Evolutionary conservation across 2,888 invertebrate species (phyloP).

Genomic region (Drosophila helvetica): DNA sequence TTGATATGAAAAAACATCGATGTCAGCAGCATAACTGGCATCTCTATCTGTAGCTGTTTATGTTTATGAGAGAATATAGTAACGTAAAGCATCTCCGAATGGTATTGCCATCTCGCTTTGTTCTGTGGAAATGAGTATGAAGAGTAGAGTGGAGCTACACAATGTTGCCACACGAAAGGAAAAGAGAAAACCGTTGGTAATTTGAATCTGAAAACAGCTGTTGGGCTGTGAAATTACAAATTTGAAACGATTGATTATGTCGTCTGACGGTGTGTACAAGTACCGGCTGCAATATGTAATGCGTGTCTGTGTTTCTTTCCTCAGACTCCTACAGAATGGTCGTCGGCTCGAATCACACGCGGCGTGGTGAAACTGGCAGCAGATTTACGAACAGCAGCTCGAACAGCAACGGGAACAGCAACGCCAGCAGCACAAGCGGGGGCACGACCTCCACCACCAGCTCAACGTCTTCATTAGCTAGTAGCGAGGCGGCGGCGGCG

Average conservation of each 20-base stretch:
- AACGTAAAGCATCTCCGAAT: constrained; percentile 13
- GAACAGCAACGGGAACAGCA: constrained; percentile 38
- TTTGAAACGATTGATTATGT: constrained; percentile 2
- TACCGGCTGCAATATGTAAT: neutral
- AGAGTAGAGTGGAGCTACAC: neutral
- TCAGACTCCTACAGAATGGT: constrained; percentile 81
- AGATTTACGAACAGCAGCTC: constrained; percentile 71
- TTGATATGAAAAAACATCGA: too few species aligned
- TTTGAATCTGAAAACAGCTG: neutral
- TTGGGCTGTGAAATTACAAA: constrained; percentile 7
- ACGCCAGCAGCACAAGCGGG: constrained; percentile 44
- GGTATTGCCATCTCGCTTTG: constrained; percentile 14
- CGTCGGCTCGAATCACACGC: constrained; percentile 83
- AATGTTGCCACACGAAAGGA: constrained; percentile 18
- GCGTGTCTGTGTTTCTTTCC: constrained; percentile 3
- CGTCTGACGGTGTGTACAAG: neutral
- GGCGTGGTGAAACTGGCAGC: constrained; percentile 82
- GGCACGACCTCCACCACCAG: constrained; percentile 59
- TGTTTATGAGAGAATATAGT: constrained; percentile 3
- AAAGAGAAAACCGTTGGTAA: constrained; percentile 27
- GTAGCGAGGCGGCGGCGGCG: constrained; percentile 49
- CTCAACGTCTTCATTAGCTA: constrained; percentile 71
- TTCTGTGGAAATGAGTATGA: constrained; percentile 5
- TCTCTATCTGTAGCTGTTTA: too few species aligned
- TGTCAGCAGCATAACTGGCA: too few species aligned